A percentile compares a stretch with the other conserved stretches of the same genome.
Evolutionary conservation across 2,888 invertebrate species (phyloP).

Genomic region (Pheosia gnoma): DNA sequence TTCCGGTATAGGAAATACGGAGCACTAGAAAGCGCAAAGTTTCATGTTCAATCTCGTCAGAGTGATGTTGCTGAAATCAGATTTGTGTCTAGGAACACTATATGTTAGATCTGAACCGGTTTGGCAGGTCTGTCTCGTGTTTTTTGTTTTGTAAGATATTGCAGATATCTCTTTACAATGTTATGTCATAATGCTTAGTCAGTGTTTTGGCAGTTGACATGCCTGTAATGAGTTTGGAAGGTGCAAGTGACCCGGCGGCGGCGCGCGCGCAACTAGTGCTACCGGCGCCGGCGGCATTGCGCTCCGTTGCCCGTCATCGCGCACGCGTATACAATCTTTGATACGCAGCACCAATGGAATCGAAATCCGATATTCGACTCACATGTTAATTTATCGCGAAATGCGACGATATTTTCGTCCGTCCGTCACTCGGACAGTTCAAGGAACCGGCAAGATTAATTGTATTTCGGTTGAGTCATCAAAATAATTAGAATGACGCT

Average conservation of each 20-base stretch:
- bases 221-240: conserved; percentile 8
- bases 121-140: conserved; percentile 7
- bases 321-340: conserved; percentile 76
- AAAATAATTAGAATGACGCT: conserved; percentile 85
- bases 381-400: conserved; percentile 81
- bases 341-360: conserved; percentile 82
- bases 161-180: neutral
- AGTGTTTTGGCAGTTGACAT: conserved; percentile 26
- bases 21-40: conserved; percentile 48
- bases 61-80: conserved; percentile 25
- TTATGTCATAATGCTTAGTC: conserved; percentile 20
- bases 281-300: conserved; percentile 56
- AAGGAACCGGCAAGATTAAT: conserved; percentile 83
- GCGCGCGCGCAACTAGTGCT: neutral
- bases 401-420: conserved; percentile 82
- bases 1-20: conserved; percentile 63
- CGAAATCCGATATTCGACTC: conserved; percentile 81
- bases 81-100: conserved; percentile 23
- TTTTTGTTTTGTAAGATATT: neutral
- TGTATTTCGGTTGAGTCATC: conserved; percentile 84
- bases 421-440: conserved; percentile 82
- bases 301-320: conserved; percentile 63
- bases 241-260: conserved; percentile 2
- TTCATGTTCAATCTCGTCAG: conserved; percentile 37
- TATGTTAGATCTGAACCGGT: conserved; percentile 14